Percentiles rank a stretch among this genome's conserved stretches.
Evolutionary conservation across 64 coral and sea anemone genomes (phyloP).

Genomic region (Trachythela sp.): DNA sequence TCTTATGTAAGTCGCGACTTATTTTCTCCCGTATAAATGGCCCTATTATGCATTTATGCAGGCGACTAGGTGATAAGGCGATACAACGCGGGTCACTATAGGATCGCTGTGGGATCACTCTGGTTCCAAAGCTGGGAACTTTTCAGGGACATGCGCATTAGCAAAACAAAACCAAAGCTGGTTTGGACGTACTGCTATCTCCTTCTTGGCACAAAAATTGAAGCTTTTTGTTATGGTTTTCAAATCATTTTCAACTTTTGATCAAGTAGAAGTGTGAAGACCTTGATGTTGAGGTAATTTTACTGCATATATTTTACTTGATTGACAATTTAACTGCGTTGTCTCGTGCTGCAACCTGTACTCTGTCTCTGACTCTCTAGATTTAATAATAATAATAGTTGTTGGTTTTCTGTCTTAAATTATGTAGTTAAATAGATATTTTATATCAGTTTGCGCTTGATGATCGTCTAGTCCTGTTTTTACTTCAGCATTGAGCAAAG

Average conservation of each 20-base stretch:
- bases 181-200: neutral
- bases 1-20: too few relatives aligned
- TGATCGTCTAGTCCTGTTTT: neutral
- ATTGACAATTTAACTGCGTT: neutral
- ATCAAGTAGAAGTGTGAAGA: neutral
- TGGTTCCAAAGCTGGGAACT: neutral
- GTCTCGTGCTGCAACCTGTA: neutral
- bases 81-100: neutral
- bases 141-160: neutral
- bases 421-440: neutral
- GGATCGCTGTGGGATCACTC: neutral
- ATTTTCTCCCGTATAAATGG: too few relatives aligned
- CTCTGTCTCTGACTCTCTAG: neutral
- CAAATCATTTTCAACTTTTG: neutral
- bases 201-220: neutral
- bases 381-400: neutral
- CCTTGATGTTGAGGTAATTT: neutral
- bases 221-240: neutral
- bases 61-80: too few relatives aligned
- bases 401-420: neutral
- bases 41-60: too few relatives aligned
- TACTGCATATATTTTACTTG: neutral
- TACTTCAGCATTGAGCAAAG: neutral
- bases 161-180: slow-evolving; percentile 2
- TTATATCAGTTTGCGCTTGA: neutral